Evolutionary conservation across 2,113 vertebrate species (phyloP), one percentile per base, ranked within the genome.

Genomic region (Alligator sinensis): DNA sequence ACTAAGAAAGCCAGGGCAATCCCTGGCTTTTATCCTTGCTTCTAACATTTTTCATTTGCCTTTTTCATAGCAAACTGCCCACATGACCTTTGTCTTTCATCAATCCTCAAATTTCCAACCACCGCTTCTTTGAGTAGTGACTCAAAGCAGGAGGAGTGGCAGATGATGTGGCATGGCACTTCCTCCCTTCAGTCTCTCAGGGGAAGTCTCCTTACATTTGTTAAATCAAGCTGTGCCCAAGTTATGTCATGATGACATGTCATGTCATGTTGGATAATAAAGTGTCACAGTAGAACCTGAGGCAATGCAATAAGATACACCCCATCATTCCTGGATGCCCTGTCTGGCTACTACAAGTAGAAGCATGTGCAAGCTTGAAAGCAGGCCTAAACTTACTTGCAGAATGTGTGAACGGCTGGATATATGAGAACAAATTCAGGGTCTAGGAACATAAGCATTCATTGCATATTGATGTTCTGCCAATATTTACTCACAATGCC

Each of bases 81-180:
- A n/a, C 61, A 10, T 1, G 64, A 75, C 34, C 25, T 6, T 28
- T 1, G 0, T 19, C 30, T 86, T 92, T 86, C 64, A 68, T 8
- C 87, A 90, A 9, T 25, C 81, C 68, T 76, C 38, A 30, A 86
- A 28, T 84, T 86, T 61, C 5, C 78, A 89, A 1, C 25, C 7
- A 0, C 30, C 9, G 63, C 8, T 0, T 0, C 14, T 58, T 47
- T 47, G 47, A 25, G 60, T 2, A 74, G 82, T 4, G 0, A 0
- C 30, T 0, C 0, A 66, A 60, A 90, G 60, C n/a, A 82, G 55
- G 59, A 75, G 70, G 57, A 80, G 16, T 5, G 27, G 75, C 0
- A 0, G 90, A 24, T 0, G 1, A 0, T 0, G 64, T 83, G 30
- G 72, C 30, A 12, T 1, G n/a, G 57, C 2, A 1, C 25, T 84